Evolutionary conservation across 2,797 vertebrate genomes (phyloP), one percentile per base, ranked within the genome.

Genomic region (Enteromius viviparus): DNA sequence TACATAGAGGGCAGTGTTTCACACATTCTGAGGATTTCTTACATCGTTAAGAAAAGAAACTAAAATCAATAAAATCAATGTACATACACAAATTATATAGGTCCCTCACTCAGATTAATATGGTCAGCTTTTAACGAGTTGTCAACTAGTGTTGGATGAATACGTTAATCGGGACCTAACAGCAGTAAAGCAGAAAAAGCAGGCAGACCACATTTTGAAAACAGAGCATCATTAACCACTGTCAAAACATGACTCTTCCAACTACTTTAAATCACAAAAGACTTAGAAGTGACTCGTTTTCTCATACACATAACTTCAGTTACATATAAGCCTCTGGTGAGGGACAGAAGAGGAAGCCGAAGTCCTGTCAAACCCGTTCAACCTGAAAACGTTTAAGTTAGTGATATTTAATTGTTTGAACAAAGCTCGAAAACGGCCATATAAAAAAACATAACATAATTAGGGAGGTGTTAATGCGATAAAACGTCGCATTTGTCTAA

Each of bases 341-440:
- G 19, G 8, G 12, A 71, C 45, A 64, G 9, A 86, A 62, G 26
- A 84, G 15, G 80, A 84, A 78, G 45, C 42, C 29, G 14, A 78
- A 70, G 5, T 40, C 78, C 76, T 49, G 83, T 77, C 15, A 83
- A 87, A 89, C 89, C 62, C 72, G 87, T 66, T 80, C 1, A 81
- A 89, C 89, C 78, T 85, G 87, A 90, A 89, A 84, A 37, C 78
- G 77, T 65, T 37, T 80, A n/a, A n/a, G n/a, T n/a, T n/a, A 66
- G 11, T 7, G 60, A 58, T 53, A 58, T 64, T 58, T 47, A 74
- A 62, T 29, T 17, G 23, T 23, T n/a, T 58, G 26, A 23, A 19
- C 32, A 55, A 82, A 29, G 12, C 9, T 64, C 42, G 64, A 65
- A 11, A 26, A 12, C 4, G 1, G 0, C 15, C 1, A 14, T 14